These are phyloP conservation scores for Bryconaethiops microstoma DNA, from an alignment of 2,797 vertebrate genomes.

Conservation along the genomic window DNA sequence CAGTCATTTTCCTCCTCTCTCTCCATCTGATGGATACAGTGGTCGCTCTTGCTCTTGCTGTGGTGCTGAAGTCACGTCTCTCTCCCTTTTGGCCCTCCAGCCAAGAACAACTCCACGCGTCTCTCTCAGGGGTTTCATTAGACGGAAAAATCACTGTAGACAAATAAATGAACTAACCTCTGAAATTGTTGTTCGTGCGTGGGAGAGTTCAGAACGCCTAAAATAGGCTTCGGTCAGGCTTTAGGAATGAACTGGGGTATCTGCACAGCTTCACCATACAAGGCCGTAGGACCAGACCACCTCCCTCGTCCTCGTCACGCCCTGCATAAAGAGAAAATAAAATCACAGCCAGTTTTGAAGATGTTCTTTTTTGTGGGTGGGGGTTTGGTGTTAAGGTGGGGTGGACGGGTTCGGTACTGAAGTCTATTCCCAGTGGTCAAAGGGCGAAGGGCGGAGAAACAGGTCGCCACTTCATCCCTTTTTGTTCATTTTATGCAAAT, in stretches of 20 bases:
- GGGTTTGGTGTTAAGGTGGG: too few species aligned
- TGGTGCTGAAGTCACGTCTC: constrained; percentile 16
- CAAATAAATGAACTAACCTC: constrained; percentile 82
- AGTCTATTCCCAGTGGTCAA: too few species aligned
- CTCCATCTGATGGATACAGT: constrained; percentile 10
- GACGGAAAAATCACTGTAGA: constrained; percentile 74
- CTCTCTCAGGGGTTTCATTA: constrained; percentile 76
- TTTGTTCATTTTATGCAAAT: too few species aligned
- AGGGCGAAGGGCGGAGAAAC: too few species aligned
- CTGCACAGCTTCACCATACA: constrained; percentile 80
- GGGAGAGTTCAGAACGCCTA: constrained; percentile 78
- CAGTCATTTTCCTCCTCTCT: neutral
- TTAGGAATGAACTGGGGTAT: constrained; percentile 73
- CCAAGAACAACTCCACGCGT: constrained; percentile 75
- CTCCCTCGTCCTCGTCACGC: constrained; percentile 51
- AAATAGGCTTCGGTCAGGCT: constrained; percentile 76
- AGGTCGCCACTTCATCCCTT: too few species aligned
- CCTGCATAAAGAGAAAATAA: neutral
- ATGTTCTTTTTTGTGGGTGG: neutral
- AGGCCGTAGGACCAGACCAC: constrained; percentile 62
- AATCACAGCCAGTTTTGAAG: neutral
- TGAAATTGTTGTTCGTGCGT: constrained; percentile 75
- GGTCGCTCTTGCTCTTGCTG: neutral
- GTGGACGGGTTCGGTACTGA: too few species aligned
- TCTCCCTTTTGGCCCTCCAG: constrained; percentile 27